A percentile compares a stretch with the other conserved stretches of the same genome.
Conservation (phyloP, 2,113 vertebrate species). For the Mohoua ochrocephala region DNA sequence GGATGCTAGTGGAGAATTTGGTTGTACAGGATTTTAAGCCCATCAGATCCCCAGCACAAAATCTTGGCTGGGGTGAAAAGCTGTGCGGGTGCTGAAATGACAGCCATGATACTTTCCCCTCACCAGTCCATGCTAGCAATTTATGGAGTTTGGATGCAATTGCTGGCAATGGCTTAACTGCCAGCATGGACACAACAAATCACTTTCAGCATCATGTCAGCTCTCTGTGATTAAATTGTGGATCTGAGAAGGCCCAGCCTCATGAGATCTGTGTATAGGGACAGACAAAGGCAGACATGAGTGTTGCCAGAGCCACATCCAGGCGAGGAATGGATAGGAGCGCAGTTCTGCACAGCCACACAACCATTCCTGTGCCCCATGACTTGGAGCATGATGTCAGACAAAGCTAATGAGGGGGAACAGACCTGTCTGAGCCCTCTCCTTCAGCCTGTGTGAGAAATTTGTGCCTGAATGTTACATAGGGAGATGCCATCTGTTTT, state of each 20-base stretch:
- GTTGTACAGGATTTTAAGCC: not conserved
- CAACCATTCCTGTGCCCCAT: not conserved
- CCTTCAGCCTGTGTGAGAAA: not conserved
- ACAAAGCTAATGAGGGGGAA: conserved; percentile 45
- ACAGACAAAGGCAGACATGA: not conserved
- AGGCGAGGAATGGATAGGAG: not conserved
- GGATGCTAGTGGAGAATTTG: not conserved
- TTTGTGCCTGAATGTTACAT: not conserved
- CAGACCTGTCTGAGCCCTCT: conserved; percentile 38
- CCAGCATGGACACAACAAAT: conserved; percentile 49
- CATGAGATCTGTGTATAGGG: not conserved
- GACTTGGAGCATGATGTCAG: not conserved
- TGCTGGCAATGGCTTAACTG: conserved; percentile 44
- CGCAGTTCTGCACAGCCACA: not conserved
- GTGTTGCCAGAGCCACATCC: not conserved
- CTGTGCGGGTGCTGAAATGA: not conserved
- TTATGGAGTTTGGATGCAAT: conserved; percentile 40
- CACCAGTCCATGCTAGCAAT: not conserved
- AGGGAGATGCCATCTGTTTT: conserved; percentile 42
- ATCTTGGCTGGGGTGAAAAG: not conserved
- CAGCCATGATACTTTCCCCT: conserved; percentile 4
- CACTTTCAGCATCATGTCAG: conserved; percentile 36
- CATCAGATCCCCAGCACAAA: not conserved
- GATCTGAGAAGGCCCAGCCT: conserved; percentile 2
- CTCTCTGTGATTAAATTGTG: conserved; percentile 39